These are phyloP conservation scores for Nemotelus nigrinus DNA, from an alignment of 2,888 invertebrate genomes.

Conservation along the genomic window DNA sequence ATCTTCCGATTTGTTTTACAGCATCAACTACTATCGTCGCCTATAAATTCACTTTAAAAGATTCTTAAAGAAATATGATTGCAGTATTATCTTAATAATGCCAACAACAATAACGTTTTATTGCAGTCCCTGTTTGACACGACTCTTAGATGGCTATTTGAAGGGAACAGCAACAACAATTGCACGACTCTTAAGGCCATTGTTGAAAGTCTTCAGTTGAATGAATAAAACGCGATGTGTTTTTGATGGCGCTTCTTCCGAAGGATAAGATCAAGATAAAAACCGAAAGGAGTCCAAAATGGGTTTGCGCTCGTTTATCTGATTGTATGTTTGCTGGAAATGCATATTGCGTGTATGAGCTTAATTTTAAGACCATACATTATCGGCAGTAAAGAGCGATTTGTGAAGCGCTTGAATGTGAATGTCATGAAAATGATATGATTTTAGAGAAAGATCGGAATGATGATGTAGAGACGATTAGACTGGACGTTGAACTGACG, in stretches of 20 bases:
- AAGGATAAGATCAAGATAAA: neutral
- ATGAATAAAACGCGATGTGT: neutral
- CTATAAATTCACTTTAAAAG: neutral
- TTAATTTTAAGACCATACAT: neutral
- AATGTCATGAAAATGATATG: neutral
- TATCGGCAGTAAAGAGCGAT: neutral
- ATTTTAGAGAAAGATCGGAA: neutral
- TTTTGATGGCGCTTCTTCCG: neutral
- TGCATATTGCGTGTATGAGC: neutral
- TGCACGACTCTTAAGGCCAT: neutral
- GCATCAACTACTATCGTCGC: neutral
- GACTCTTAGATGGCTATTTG: neutral
- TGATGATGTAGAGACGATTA: neutral
- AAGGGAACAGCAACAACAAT: neutral
- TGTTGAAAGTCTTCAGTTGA: neutral
- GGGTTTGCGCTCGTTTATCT: neutral
- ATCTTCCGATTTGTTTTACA: neutral
- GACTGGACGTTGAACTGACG: too few relatives aligned
- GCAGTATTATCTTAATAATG: neutral
- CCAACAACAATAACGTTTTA: neutral
- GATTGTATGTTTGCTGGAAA: neutral
- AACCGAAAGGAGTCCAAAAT: neutral
- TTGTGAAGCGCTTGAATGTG: neutral
- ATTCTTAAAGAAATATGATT: neutral
- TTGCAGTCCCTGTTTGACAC: neutral